A percentile compares a stretch with the other conserved stretches of the same genome.
Conservation (phyloP, 2,113 vertebrate genomes). For the Paedocypris sp. region DNA sequence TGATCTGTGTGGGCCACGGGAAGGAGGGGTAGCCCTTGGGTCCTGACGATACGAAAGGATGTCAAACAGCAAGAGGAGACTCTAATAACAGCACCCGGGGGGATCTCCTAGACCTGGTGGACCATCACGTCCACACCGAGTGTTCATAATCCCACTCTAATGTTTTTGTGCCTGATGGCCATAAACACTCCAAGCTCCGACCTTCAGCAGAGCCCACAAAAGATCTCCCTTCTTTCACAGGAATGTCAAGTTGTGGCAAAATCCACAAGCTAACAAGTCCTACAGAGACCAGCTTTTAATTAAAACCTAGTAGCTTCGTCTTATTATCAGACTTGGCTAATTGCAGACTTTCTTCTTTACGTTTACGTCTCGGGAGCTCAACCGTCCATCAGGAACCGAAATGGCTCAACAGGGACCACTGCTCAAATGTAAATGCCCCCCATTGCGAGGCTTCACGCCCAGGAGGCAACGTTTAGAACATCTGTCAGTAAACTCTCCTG, state of each 20-base stretch:
- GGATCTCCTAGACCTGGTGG: constrained; percentile 23
- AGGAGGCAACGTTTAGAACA: constrained; percentile 37
- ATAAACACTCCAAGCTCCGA: constrained; percentile 33
- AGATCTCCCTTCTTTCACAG: constrained; percentile 25
- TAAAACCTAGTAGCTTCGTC: constrained; percentile 26
- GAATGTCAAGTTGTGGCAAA: constrained; percentile 29
- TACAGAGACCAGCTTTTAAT: constrained; percentile 36
- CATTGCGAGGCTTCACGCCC: constrained; percentile 13
- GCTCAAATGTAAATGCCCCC: constrained; percentile 19
- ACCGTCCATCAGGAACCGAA: constrained; percentile 19
- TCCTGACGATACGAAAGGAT: constrained; percentile 29
- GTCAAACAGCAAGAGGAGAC: constrained; percentile 30
- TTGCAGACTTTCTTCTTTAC: not conserved
- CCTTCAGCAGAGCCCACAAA: constrained; percentile 25
- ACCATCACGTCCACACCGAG: constrained; percentile 18
- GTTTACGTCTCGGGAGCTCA: constrained; percentile 8
- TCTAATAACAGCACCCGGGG: constrained; percentile 35
- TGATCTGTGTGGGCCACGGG: constrained; percentile 3
- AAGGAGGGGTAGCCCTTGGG: constrained; percentile 12
- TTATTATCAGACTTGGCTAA: constrained; percentile 20
- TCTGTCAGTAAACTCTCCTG: constrained; percentile 41
- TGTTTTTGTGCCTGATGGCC: constrained; percentile 32
- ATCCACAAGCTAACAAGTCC: constrained; percentile 32
- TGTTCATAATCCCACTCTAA: constrained; percentile 30
- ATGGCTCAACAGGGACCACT: constrained; percentile 16